A percentile compares a stretch with the other conserved stretches of the same genome.
phyloP scores from a whole-genome alignment of 2,113 vertebrate genomes.

The Microcebus ravelobensis region DNA sequence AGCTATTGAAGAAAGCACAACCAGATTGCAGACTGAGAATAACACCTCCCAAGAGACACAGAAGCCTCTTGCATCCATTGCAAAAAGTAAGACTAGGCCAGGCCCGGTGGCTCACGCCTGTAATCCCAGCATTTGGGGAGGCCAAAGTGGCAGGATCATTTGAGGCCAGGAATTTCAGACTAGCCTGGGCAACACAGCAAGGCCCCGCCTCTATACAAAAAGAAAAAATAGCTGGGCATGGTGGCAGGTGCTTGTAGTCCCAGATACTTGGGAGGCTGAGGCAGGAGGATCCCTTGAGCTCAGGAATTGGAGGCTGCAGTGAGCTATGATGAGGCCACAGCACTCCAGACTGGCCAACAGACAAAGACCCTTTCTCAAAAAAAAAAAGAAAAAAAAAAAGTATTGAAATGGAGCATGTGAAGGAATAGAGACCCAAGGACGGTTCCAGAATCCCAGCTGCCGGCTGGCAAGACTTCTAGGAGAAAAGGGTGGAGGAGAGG shows the following conservation, averaged over 20 bases:
- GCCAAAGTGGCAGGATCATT: not conserved
- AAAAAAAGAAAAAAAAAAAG: not conserved
- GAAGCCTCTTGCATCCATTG: not conserved
- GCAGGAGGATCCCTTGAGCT: not conserved
- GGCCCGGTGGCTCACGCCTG: not conserved
- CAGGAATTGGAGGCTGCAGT: too few relatives aligned
- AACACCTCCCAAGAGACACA: not conserved
- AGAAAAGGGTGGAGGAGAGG: not conserved
- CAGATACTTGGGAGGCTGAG: not conserved
- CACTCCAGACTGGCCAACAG: not conserved
- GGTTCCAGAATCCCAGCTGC: not conserved
- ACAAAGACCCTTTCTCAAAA: not conserved
- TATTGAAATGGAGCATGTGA: not conserved
- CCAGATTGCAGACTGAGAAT: accelerated
- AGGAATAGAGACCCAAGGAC: not conserved
- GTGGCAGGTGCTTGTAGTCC: not conserved
- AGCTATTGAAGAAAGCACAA: not conserved
- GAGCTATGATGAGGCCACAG: not conserved
- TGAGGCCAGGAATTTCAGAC: not conserved
- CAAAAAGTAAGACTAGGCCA: not conserved
- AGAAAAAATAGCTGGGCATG: not conserved
- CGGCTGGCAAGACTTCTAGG: not conserved
- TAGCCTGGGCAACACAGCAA: not conserved
- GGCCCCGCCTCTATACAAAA: not conserved
- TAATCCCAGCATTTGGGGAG: not conserved